These are phyloP conservation scores for Parus major DNA, from an alignment of 2,113 vertebrate species.

Conservation along the genomic window DNA sequence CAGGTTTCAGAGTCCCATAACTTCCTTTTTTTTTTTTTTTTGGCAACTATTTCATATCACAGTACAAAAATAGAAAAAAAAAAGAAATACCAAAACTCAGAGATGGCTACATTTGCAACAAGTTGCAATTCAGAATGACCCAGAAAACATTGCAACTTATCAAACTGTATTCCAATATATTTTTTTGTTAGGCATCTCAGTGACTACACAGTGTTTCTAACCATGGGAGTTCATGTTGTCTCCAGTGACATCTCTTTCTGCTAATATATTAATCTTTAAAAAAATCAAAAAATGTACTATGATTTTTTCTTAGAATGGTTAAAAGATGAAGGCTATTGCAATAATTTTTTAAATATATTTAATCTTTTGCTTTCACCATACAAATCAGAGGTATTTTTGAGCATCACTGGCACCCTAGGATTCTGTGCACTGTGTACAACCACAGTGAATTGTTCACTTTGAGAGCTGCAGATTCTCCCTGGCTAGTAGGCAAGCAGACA, in stretches of 20 bases:
- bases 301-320: not conserved
- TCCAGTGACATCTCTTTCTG: not conserved
- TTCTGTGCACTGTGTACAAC: not conserved
- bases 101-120: not conserved
- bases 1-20: not conserved
- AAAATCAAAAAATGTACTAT: rapidly evolving
- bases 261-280: not conserved
- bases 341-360: not conserved
- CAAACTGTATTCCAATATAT: not conserved
- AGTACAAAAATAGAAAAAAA: no score
- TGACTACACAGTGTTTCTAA: not conserved
- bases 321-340: not conserved
- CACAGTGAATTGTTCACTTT: not conserved
- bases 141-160: not conserved
- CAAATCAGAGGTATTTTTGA: not conserved
- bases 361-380: not conserved
- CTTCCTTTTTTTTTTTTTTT: not conserved
- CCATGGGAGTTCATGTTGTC: not conserved
- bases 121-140: not conserved
- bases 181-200: not conserved
- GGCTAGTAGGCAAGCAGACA: not conserved
- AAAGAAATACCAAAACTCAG: not conserved
- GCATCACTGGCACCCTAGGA: not conserved
- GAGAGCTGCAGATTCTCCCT: not conserved
- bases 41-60: not conserved